Conservation (phyloP, 2,113 vertebrate species). For the Oxyruncus cristatus region DNA sequence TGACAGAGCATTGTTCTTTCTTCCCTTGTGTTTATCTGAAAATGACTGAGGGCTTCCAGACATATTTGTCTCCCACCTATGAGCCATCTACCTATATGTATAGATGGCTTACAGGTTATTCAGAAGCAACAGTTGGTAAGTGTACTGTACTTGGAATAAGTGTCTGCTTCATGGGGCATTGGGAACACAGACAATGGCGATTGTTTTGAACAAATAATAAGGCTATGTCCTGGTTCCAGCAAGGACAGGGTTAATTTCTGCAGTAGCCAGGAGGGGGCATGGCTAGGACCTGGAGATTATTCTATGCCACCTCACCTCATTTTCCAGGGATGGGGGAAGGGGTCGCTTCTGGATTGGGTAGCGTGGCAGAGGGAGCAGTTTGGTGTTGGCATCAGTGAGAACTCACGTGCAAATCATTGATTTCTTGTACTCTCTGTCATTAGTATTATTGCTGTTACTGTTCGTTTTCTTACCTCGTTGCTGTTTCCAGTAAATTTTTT, state of each 20-base stretch:
- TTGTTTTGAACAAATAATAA: not conserved
- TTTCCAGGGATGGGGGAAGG: not conserved
- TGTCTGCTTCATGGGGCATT: not conserved
- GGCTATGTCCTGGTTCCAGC: not conserved
- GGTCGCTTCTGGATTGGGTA: not conserved
- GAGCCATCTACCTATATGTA: not conserved
- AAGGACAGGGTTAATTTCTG: not conserved
- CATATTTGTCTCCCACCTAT: not conserved
- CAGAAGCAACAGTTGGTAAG: not conserved
- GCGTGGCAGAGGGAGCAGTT: accelerated
- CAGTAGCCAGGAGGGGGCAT: not conserved
- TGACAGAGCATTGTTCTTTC: not conserved
- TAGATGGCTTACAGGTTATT: not conserved
- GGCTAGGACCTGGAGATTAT: not conserved
- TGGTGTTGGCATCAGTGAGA: not conserved
- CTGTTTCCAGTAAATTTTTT: not conserved
- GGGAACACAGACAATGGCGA: not conserved
- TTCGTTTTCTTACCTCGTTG: not conserved
- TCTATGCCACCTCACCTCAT: not conserved
- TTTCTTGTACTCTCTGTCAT: not conserved
- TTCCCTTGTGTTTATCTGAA: not conserved
- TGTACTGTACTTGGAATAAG: not conserved
- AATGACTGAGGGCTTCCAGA: not conserved
- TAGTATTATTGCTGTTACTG: not conserved
- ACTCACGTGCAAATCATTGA: accelerated